Evolutionary conservation across 2,888 invertebrate species (phyloP), one percentile per base, ranked within the genome.

Genomic region (Ophraella communa): DNA sequence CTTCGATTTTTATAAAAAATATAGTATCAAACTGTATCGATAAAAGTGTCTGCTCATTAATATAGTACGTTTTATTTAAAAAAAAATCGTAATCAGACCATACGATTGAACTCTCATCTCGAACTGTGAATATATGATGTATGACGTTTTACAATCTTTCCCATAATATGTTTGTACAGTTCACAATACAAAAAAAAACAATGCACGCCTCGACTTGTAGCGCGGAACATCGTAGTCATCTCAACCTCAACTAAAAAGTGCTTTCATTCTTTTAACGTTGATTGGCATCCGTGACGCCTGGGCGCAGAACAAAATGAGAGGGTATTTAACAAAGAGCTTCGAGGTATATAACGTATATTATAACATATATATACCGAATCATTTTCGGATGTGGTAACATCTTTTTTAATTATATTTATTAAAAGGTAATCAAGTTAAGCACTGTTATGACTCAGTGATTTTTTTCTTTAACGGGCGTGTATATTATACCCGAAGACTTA

Each of bases 341-440:
- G 23, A 52, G 55, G 8, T 44, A 60, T 21, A n/a, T n/a, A n/a
- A n/a, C n/a, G n/a, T n/a, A n/a, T n/a, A n/a, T n/a, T n/a, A n/a
- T n/a, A n/a, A n/a, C n/a, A n/a, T n/a, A n/a, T n/a, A n/a, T n/a
- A 21, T 60, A 51, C 59, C 10, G 23, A 51, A 51, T 51, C 59
- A 23, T 35, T 59, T 51, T 59, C 14, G 24, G 62, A 68, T 60
- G 60, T 63, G 18, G 67, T 59, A 65, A 65, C 65, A 63, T 68
- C 67, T 65, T 47, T 56, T 45, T 61, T 68, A 68, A 68, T 68
- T 62, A 66, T 62, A 64, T 66, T 64, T 66, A 66, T 68, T 62
- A 66, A 64, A 64, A 64, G 55, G 59, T 66, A 68, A 68, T 68
- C 66, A 64, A 66, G 59, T 68, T 66, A 66, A 66, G 49, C 68